phyloP scores from a whole-genome alignment of 2,888 invertebrate genomes.

The Andrena bicolor region DNA sequence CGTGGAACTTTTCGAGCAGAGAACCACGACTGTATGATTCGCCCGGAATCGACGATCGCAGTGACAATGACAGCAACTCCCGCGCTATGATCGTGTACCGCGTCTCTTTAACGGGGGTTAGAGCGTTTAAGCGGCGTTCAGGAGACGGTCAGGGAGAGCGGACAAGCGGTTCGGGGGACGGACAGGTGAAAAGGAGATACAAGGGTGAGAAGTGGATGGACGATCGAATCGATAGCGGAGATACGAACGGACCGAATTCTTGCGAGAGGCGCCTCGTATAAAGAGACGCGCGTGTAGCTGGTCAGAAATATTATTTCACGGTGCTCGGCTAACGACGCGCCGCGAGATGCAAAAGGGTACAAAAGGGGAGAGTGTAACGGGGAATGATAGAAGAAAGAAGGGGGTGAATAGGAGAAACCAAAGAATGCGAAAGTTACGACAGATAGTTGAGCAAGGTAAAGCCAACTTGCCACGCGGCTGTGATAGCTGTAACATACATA shows the following conservation, averaged over 20 bases:
- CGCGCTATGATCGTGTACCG: conserved; percentile 16
- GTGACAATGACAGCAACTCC: conserved; percentile 73
- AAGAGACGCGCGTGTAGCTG: conserved; percentile 7
- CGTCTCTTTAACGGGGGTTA: background rate
- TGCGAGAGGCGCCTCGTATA: background rate
- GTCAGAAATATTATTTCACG: conserved; percentile 39
- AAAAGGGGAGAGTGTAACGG: conserved; percentile 23
- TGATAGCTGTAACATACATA: conserved; percentile 55
- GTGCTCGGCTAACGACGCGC: conserved; percentile 34
- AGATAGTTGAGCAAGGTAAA: conserved; percentile 61
- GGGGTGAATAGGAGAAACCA: conserved; percentile 4
- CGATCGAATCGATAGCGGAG: background rate
- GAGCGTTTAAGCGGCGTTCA: conserved; percentile 37
- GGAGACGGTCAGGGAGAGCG: conserved; percentile 7
- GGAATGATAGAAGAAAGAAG: background rate
- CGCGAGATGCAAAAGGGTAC: conserved; percentile 21
- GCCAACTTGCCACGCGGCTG: conserved; percentile 63
- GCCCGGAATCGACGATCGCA: conserved; percentile 72
- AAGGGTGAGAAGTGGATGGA: background rate
- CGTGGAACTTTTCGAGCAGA: background rate
- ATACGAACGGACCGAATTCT: background rate
- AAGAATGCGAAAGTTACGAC: conserved; percentile 39
- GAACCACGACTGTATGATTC: conserved; percentile 23
- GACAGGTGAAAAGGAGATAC: conserved; percentile 24
- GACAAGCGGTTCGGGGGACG: conserved; percentile 29